Percentiles rank a stretch among this genome's conserved stretches.
phyloP scores from a whole-genome alignment of 53 echinoderm and acorn worm species.

The Actinopyga echinites region DNA sequence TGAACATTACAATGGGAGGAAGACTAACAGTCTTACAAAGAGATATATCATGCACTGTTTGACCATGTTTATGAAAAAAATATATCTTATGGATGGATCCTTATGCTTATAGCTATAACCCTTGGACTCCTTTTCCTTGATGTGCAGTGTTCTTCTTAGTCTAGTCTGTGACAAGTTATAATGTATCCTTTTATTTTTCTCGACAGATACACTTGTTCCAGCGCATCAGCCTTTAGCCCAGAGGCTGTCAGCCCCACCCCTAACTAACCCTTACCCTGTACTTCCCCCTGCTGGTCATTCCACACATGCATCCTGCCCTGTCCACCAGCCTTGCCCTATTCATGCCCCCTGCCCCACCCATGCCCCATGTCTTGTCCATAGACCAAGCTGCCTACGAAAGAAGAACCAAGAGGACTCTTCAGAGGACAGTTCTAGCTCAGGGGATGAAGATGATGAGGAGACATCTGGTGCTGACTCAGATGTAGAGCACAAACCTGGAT shows the following conservation, averaged over 20 bases:
- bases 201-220: constrained; percentile 59
- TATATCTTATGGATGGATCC: no score
- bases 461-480: constrained; percentile 46
- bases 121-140: no score
- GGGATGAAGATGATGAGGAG: constrained; percentile 70
- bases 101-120: no score
- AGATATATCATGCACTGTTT: no score
- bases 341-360: constrained; percentile 93
- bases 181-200: not conserved
- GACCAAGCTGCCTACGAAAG: constrained; percentile 27
- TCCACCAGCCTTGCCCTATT: constrained; percentile 85
- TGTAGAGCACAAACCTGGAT: constrained; percentile 34
- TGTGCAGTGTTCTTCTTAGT: no score
- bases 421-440: constrained; percentile 56
- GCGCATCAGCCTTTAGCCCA: constrained; percentile 86
- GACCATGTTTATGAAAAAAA: no score
- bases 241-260: constrained; percentile 91
- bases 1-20: no score
- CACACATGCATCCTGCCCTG: constrained; percentile 75
- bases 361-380: constrained; percentile 63
- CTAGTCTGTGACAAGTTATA: no score
- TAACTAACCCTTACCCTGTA: constrained; percentile 69
- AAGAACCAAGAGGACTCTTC: constrained; percentile 9
- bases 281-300: constrained; percentile 76
- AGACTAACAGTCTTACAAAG: no score